These are phyloP conservation scores for Parnassius glacialis DNA, from an alignment of 2,888 invertebrate species.

Conservation along the genomic window DNA sequence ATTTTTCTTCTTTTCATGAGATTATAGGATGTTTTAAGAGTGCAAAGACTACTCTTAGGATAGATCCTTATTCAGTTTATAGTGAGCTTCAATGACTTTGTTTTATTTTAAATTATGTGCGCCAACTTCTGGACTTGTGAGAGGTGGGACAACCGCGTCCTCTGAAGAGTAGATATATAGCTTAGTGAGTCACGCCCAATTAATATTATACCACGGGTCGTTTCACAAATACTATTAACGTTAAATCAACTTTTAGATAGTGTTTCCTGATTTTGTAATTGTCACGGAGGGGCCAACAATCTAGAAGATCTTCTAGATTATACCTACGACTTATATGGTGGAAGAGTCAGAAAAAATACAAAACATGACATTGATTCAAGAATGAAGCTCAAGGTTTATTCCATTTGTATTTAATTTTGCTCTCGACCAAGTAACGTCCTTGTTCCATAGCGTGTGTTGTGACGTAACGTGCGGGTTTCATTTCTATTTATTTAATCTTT, in stretches of 20 bases:
- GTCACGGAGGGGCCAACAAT: too few relatives aligned
- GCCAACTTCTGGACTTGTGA: constrained; percentile 1
- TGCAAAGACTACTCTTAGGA: too few relatives aligned
- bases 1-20: too few relatives aligned
- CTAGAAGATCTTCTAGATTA: background rate
- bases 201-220: constrained; percentile 4
- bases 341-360: too few relatives aligned
- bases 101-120: constrained; percentile 2
- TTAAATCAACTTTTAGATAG: background rate
- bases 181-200: constrained; percentile 4
- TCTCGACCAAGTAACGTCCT: constrained; percentile 18
- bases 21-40: too few relatives aligned
- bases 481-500: constrained; percentile 31
- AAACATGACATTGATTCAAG: background rate
- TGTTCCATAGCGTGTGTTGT: background rate
- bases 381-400: background rate
- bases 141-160: constrained; percentile 2
- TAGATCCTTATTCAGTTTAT: background rate
- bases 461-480: constrained; percentile 27
- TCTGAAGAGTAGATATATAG: constrained; percentile 3
- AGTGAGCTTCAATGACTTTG: background rate
- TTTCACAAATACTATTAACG: background rate
- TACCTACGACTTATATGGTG: too few relatives aligned
- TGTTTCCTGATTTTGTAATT: background rate
- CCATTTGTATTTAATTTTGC: background rate